Base-by-base conservation (phyloP, 2,888 invertebrate genomes). In the Strigamia maritima region DNA sequence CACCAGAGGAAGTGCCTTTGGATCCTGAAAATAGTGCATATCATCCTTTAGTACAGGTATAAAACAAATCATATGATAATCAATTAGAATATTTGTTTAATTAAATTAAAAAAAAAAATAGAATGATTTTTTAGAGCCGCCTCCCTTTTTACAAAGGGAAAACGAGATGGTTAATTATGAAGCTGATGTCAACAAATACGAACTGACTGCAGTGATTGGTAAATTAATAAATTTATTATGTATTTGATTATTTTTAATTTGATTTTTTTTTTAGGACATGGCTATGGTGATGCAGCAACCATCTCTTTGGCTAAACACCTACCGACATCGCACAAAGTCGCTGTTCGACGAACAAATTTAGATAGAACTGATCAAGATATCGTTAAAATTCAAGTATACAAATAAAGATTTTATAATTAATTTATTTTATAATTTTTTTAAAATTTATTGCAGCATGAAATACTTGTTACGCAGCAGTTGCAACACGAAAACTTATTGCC, bases 401-500 rank as follows among this genome's bases (percentile, higher is more conserved):
- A 24, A 70, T 19, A 7, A 16, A 19, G 35, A 31, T 74, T 19
- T 75, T 75, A 4, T 14, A 28, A 74, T 19, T 28, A 44, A 38
- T 40, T 76, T 38, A 14, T 40, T 19, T 10, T n/a, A 40, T 40
- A 31, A 38, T 54, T 26, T 77, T 22, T 28, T 28, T n/a, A 19
- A 60, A 76, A 77, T 54, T 19, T 65, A 70, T 83, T 84, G 79
- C 89, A 93, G 90, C 90, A 92, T 86, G 95, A 96, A 87, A 91
- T 95, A 80, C 87, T 91, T 76, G 89, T 92, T 79, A 92, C 92
- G 81, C 90, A 91, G 81, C 93, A 93, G 84, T 87, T 95, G 22
- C 90, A 91, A 81, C 95, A 95, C 86, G 89, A 90, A 3, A 93
- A 94, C 85, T 90, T 96, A 79, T 88, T 94, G 70, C 90, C 91